These are phyloP conservation scores for Chanos chanos DNA, from an alignment of 2,797 vertebrate genomes.

Conservation along the genomic window DNA sequence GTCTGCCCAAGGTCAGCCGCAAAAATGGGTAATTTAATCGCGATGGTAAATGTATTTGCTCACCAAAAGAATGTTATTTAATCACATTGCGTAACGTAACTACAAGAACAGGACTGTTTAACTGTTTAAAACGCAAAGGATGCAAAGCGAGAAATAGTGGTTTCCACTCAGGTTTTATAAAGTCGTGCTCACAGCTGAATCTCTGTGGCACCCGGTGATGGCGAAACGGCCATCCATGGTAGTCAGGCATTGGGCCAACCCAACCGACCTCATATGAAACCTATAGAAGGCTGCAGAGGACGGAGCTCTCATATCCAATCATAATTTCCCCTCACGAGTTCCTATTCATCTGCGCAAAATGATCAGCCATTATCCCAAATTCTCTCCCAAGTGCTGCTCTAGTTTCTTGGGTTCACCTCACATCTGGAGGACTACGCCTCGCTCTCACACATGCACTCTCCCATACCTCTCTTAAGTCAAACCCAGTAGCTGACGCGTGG, in stretches of 20 bases:
- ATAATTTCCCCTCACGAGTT: constrained; percentile 37
- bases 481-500: constrained; percentile 26
- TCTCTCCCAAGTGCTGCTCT: constrained; percentile 1
- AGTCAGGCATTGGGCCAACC: too few relatives aligned
- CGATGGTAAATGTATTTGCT: too few relatives aligned
- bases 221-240: too few relatives aligned
- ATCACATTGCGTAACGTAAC: too few relatives aligned
- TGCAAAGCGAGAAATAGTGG: background rate
- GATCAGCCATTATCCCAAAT: constrained; percentile 25
- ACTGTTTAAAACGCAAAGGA: too few relatives aligned
- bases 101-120: too few relatives aligned
- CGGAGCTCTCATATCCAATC: constrained; percentile 48
- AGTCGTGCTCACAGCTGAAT: constrained; percentile 16
- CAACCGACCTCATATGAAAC: constrained; percentile 21
- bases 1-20: too few relatives aligned
- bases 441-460: background rate
- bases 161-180: constrained; percentile 42
- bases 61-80: too few relatives aligned
- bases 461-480: background rate
- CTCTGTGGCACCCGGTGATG: too few relatives aligned
- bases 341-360: constrained; percentile 48
- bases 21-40: too few relatives aligned
- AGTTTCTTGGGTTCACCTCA: background rate
- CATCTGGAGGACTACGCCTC: background rate
- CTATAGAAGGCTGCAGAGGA: constrained; percentile 27